phyloP scores from a whole-genome alignment of 2,888 invertebrate genomes.

The Limnephilus auricula region DNA sequence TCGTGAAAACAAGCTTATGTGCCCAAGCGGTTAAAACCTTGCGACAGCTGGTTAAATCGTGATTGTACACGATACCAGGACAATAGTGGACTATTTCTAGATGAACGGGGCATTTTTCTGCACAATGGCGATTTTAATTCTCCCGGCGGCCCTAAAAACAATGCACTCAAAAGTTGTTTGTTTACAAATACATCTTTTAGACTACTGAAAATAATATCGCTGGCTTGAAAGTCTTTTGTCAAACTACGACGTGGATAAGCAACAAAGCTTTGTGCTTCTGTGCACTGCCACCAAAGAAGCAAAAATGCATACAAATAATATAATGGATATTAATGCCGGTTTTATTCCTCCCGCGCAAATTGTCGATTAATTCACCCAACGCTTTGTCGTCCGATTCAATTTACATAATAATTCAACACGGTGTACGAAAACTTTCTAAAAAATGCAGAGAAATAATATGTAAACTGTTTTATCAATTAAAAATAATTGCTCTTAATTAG shows the following conservation, averaged over 20 bases:
- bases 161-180: neutral
- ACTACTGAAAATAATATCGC: neutral
- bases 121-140: neutral
- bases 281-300: neutral
- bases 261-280: neutral
- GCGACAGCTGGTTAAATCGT: too few species aligned
- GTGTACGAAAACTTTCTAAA: constrained; percentile 31
- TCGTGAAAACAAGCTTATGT: too few species aligned
- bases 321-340: neutral
- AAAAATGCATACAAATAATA: neutral
- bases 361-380: neutral
- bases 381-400: neutral
- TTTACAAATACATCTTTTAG: neutral
- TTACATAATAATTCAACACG: neutral
- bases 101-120: neutral
- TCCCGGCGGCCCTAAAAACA: neutral
- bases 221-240: neutral
- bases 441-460: constrained; percentile 13
- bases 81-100: neutral
- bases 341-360: neutral
- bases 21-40: too few species aligned
- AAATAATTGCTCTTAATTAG: constrained; percentile 39
- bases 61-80: too few species aligned
- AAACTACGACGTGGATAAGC: neutral
- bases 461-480: constrained; percentile 38